Evolutionary conservation across 2,888 invertebrate species (phyloP), one percentile per base, ranked within the genome.

Genomic region (Penaeus monodon): DNA sequence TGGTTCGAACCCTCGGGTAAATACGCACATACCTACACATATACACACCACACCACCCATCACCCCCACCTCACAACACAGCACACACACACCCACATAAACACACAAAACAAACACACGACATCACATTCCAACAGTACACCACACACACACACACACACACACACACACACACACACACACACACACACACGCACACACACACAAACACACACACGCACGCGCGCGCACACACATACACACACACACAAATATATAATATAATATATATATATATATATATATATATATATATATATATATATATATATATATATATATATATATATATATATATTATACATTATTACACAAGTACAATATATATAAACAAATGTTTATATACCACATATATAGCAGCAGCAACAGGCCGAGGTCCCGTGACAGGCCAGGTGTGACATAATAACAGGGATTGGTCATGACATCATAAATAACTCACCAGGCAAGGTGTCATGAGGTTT

Each of bases 261-360:
- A 8, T 7, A n/a, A 68, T 68, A 68, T 20, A 68, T 68, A 68
- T 68, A 68, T 20, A 68, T 68, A 68, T 68, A 68, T 4, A 70
- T n/a, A 70, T n/a, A 70, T n/a, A 70, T n/a, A 24, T n/a, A 33
- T n/a, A 33, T n/a, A 22, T n/a, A 33, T n/a, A 33, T n/a, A 24
- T n/a, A 70, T n/a, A 70, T n/a, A 70, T 2, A 24, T 70, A 70
- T 70, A 70, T 70, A 70, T 70, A 70, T 70, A 70, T 70, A 70
- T 70, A 70, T 70, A 70, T 70, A 70, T 70, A 70, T 70, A 70
- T 70, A 70, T 70, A 70, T 70, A 70, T 70, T 70, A 70, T 68
- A 70, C 22, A 70, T 70, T 20, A n/a, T 8, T 33, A 70, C 17
- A 57, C 17, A 57, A 17, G 17, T 14, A 17, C 17, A 17, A 20